Evolutionary conservation across 2,888 invertebrate genomes (phyloP).

Genomic region (Muschampia plurimacula): DNA sequence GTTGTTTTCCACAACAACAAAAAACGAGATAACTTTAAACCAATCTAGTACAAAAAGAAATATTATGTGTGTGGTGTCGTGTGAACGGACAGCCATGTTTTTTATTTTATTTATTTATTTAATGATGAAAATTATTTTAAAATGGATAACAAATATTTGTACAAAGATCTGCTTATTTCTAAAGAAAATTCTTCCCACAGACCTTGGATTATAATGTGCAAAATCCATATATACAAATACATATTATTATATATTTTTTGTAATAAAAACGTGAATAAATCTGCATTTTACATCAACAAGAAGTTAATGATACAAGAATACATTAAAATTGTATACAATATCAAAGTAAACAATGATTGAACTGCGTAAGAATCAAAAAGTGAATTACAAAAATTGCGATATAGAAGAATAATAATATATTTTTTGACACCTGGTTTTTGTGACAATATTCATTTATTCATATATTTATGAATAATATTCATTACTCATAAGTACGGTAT

Average conservation of each 20-base stretch:
- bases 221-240: neutral
- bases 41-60: no score
- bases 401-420: constrained; percentile 4
- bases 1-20: no score
- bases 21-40: no score
- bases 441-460: no score
- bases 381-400: constrained; percentile 20
- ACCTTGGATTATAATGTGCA: neutral
- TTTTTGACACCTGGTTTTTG: no score
- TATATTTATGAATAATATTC: no score
- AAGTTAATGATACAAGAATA: neutral
- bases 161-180: no score
- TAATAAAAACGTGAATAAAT: constrained; percentile 2
- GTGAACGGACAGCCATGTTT: no score
- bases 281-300: neutral
- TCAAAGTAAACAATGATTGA: constrained; percentile 23
- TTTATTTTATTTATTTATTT: no score
- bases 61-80: no score
- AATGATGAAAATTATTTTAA: neutral
- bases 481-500: no score
- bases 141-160: neutral
- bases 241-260: neutral
- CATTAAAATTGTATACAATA: constrained; percentile 19
- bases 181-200: neutral
- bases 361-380: constrained; percentile 13